These are phyloP conservation scores for Chelonus formosanus DNA, from an alignment of 2,888 invertebrate genomes.

Conservation along the genomic window DNA sequence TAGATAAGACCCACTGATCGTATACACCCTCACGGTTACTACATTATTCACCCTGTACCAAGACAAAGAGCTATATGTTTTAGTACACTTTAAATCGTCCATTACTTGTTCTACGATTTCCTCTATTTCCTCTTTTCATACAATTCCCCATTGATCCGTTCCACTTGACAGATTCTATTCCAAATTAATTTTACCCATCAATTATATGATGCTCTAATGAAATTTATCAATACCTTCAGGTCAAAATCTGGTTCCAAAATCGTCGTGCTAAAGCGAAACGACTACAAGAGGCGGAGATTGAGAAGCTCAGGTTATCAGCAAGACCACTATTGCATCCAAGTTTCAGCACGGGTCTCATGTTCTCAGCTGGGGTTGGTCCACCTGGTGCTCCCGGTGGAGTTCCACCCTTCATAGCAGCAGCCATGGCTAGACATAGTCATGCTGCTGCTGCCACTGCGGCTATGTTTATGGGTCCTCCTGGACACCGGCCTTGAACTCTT, in stretches of 20 bases:
- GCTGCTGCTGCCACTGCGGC: slow-evolving; percentile 70
- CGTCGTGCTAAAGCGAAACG: slow-evolving; percentile 95
- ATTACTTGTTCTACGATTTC: neutral
- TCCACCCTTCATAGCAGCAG: slow-evolving; percentile 75
- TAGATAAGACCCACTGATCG: slow-evolving; percentile 53
- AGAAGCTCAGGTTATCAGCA: slow-evolving; percentile 87
- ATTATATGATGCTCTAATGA: neutral
- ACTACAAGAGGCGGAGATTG: slow-evolving; percentile 93
- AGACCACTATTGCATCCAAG: slow-evolving; percentile 80
- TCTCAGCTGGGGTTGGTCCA: slow-evolving; percentile 71
- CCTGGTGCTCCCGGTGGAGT: slow-evolving; percentile 66
- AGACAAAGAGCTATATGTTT: slow-evolving; percentile 13
- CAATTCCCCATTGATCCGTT: slow-evolving; percentile 7
- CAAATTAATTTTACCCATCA: neutral
- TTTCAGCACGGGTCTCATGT: slow-evolving; percentile 70
- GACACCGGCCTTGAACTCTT: slow-evolving; percentile 57
- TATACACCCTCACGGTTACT: slow-evolving; percentile 17
- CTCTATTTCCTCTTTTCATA: slow-evolving; percentile 1
- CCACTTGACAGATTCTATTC: neutral
- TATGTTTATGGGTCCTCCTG: slow-evolving; percentile 64
- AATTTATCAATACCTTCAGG: slow-evolving; percentile 67
- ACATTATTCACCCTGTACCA: slow-evolving; percentile 27
- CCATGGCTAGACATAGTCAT: slow-evolving; percentile 65
- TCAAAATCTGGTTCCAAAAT: slow-evolving; percentile 80
- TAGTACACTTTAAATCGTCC: slow-evolving; percentile 2